Evolutionary conservation across 1,140 invertebrate species (phyloP).

Genomic region (Zaprionus kolodkinae): DNA sequence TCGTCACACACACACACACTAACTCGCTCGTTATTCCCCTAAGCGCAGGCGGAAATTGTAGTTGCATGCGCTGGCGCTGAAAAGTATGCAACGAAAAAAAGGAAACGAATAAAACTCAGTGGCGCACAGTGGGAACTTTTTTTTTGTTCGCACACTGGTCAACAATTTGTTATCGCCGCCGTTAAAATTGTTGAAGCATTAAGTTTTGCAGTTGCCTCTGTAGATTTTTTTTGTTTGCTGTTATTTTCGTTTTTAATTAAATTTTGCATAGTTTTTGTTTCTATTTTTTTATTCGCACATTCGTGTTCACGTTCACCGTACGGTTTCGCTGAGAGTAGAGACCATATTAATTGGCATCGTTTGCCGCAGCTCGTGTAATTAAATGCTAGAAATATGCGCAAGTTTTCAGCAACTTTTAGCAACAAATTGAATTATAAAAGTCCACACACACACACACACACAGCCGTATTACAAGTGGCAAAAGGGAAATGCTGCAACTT

Average conservation of each 20-base stretch:
- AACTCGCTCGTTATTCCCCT: slow-evolving; percentile 8
- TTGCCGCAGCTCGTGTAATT: slow-evolving; percentile 46
- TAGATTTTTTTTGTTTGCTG: neutral
- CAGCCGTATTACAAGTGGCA: slow-evolving; percentile 1
- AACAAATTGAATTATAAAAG: slow-evolving; percentile 73
- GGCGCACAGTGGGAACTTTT: slow-evolving; percentile 8
- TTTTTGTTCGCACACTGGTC: slow-evolving; percentile 4
- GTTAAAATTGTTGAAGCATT: slow-evolving; percentile 28
- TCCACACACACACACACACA: slow-evolving; percentile 6
- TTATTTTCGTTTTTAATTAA: slow-evolving; percentile 9
- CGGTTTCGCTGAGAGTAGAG: slow-evolving; percentile 49
- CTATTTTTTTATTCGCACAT: neutral
- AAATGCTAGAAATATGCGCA: slow-evolving; percentile 67
- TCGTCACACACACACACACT: slow-evolving; percentile 17
- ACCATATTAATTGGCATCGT: slow-evolving; percentile 74
- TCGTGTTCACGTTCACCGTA: neutral
- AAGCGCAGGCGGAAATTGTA: slow-evolving; percentile 52
- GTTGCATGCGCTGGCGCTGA: slow-evolving; percentile 48
- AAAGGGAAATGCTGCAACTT: slow-evolving; percentile 24
- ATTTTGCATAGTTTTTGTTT: slow-evolving; percentile 6
- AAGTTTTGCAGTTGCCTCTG: slow-evolving; percentile 13
- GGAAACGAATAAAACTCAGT: slow-evolving; percentile 7
- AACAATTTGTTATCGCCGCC: slow-evolving; percentile 23
- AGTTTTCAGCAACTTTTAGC: slow-evolving; percentile 58
- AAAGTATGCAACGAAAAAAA: slow-evolving; percentile 58